Conservation (phyloP, 30 jellyfish, hydroid and myxozoan species). For the Rhopilema esculentum region DNA sequence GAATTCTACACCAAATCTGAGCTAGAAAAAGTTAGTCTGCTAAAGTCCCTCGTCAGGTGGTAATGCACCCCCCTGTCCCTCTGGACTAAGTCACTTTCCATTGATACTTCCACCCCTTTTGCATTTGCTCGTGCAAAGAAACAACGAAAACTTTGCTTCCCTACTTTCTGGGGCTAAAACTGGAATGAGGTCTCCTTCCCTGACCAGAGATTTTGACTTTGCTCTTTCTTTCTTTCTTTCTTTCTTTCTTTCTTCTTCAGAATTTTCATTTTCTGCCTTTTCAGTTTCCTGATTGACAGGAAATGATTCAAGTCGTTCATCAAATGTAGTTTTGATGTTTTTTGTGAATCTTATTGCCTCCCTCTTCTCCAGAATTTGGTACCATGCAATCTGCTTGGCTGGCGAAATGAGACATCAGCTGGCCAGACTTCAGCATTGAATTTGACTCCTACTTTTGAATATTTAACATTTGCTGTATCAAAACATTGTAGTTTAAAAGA, state of each 20-base stretch:
- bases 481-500: neutral
- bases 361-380: slow-evolving; percentile 3
- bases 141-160: slow-evolving; percentile 31
- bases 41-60: no score
- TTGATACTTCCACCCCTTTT: slow-evolving; percentile 26
- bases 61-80: no score
- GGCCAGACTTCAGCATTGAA: slow-evolving; percentile 28
- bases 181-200: slow-evolving; percentile 57
- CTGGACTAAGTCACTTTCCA: slow-evolving; percentile 56
- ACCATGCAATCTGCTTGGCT: slow-evolving; percentile 4
- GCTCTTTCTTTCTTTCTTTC: slow-evolving; percentile 11
- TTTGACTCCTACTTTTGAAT: neutral
- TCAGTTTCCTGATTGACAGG: neutral
- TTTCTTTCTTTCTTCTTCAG: neutral
- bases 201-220: slow-evolving; percentile 31
- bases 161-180: slow-evolving; percentile 12
- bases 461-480: slow-evolving; percentile 8
- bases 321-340: neutral
- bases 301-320: neutral
- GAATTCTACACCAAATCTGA: no score
- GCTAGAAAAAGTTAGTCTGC: no score
- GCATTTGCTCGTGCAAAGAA: slow-evolving; percentile 22
- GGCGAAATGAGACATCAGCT: slow-evolving; percentile 9
- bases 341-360: neutral
- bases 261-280: neutral